Base-by-base conservation (phyloP, 2,113 vertebrate species). In the Theristicus caerulescens region DNA sequence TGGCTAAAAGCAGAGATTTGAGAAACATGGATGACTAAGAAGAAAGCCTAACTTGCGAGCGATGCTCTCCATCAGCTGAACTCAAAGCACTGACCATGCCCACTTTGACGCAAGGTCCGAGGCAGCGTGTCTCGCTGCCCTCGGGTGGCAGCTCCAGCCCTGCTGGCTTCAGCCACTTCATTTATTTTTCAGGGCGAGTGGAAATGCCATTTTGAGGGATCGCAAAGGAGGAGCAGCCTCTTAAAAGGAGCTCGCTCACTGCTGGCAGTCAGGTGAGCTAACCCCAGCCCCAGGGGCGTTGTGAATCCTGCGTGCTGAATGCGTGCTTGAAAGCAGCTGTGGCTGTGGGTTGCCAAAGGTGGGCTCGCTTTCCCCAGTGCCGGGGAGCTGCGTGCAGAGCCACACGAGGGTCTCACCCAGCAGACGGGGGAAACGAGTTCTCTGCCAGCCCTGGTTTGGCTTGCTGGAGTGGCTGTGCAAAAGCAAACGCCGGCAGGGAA, bases 241-340 rank as follows among this genome's bases (percentile, higher is more conserved):
- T 86, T 51, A 34, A 57, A 57, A 62, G 54, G 36, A 40, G 65
- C 16, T 34, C 1, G 3, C 40, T 87, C 59, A 9, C 13, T 0
- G 18, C 72, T 40, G 58, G 76, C 76, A 47, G 24, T 3, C 61
- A 67, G 91, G 66, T 64, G 79, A 90, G 62, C 47, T 52, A 80
- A 86, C 20, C 66, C 47, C 51, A 66, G 65, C 47, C 65, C 38
- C 26, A 36, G 67, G 46, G 29, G 11, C 0, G 0, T 5, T 44
- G 69, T n/a, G 78, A 87, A 58, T 58, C 70, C 65, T 5, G 25
- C 0, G 1, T 31, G 36, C 52, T 52, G 24, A n/a, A 26, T 0
- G 1, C 8, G 57, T 0, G 0, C 65, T 44, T 21, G 69, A 44
- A 87, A 94, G 67, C 1, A 1, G 40, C 51, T 44, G 59, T 32